phyloP scores from a whole-genome alignment of 2,888 invertebrate species.

The Deilephila elpenor region DNA sequence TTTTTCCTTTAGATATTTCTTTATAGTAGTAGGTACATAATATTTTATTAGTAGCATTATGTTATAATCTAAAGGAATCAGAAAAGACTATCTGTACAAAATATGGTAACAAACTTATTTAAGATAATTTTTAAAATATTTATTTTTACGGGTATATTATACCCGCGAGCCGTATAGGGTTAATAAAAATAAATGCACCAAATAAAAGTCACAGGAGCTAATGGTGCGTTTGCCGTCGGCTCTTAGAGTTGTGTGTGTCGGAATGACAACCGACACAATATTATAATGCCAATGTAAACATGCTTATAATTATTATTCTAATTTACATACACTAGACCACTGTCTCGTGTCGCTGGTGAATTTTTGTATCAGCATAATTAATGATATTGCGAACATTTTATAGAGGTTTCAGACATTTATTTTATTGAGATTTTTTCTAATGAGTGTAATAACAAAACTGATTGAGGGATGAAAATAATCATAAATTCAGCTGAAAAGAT shows the following conservation, averaged over 20 bases:
- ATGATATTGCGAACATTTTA: not conserved
- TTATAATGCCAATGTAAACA: conserved; percentile 21
- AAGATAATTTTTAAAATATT: not conserved
- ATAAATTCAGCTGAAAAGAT: no score
- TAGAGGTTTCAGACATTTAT: not conserved
- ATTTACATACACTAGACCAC: not conserved
- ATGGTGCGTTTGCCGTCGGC: conserved; percentile 6
- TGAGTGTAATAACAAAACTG: not conserved
- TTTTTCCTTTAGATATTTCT: no score
- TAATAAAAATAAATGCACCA: not conserved
- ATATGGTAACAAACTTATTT: no score
- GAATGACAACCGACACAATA: not conserved
- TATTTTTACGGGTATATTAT: not conserved
- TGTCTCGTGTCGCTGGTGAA: not conserved
- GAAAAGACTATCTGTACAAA: no score
- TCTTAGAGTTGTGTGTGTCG: not conserved
- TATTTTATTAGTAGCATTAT: no score
- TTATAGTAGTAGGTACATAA: no score
- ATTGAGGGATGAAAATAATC: no score
- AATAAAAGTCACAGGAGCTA: no score
- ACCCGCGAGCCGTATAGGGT: not conserved
- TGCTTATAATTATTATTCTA: conserved; percentile 5
- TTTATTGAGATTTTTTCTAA: not conserved
- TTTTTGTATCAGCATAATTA: not conserved
- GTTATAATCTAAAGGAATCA: no score